Evolutionary conservation across 2,113 vertebrate genomes (phyloP), one percentile per base, ranked within the genome.

Genomic region (Callipepla squamata): DNA sequence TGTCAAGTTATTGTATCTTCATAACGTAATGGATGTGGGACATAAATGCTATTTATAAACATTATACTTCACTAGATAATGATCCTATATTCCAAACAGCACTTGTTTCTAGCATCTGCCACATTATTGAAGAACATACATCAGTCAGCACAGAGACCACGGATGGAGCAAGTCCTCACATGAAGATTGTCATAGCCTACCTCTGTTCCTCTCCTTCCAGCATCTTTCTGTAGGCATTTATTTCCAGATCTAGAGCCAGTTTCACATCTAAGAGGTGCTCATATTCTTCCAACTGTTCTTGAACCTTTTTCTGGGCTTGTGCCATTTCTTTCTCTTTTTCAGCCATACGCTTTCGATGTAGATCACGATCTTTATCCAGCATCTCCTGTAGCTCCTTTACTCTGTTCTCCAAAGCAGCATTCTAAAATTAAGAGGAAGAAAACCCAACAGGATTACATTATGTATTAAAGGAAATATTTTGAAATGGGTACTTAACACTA

Each of bases 161-260:
- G 1, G 26, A 51, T 59, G 32, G 73, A 89, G 13, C 50, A 78
- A 59, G 25, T 20, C 57, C 38, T 80, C 53, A 40, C 20, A 42
- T 4, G 9, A 82, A 42, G 32, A n/a, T 19, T 69, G 3, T 36
- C 34, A 76, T 30, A 74, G 53, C 85, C 58, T 96, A 98, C 98
- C 98, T 98, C 85, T 98, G 94, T 87, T 99, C 98, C 92, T 99
- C 98, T 81, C 98, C 98, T 95, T 99, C 98, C 96, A 99, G 93
- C 98, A 99, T 98, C 92, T 98, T 98, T 78, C 98, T 97, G 91
- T 99, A 99, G 0, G 98, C 97, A 79, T 94, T 98, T 94, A 99
- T 98, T 96, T 99, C 98, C 97, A 99, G 95, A 84, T 99, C 98
- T 75, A 99, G 95, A 38, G 98, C 98, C n/a, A 99, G 88, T 89